Conservation (phyloP, 1,140 invertebrate species). For the Brachionus sp. region DNA sequence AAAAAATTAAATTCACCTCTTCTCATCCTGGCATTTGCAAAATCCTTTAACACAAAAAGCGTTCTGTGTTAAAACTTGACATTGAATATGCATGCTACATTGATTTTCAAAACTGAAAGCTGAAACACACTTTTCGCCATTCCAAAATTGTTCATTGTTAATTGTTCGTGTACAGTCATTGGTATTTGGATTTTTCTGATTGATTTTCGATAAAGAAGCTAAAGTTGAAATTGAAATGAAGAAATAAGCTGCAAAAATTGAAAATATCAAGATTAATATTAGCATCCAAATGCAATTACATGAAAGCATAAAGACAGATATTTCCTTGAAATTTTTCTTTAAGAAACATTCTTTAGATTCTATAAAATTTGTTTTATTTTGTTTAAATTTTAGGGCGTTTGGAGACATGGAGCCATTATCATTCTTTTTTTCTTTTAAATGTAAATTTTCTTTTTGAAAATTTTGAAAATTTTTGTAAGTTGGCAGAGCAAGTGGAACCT, state of each 20-base stretch:
- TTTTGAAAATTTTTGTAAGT: not conserved
- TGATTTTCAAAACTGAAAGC: not conserved
- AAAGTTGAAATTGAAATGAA: not conserved
- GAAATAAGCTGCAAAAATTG: not conserved
- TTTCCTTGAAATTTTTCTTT: not conserved
- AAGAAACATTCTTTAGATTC: not conserved
- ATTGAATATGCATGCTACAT: not conserved
- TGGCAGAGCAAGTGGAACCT: not conserved
- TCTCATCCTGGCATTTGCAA: too few relatives aligned
- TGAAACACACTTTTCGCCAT: not conserved
- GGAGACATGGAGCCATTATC: not conserved
- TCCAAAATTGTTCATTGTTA: not conserved
- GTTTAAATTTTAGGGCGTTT: not conserved
- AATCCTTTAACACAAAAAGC: not conserved
- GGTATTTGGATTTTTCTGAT: not conserved
- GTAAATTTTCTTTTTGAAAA: not conserved
- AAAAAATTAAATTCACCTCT: too few relatives aligned
- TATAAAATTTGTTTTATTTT: not conserved
- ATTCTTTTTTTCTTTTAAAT: too few relatives aligned
- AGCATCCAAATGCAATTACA: not conserved
- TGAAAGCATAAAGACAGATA: not conserved
- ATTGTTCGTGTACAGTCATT: not conserved
- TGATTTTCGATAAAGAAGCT: too few relatives aligned
- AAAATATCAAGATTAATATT: not conserved
- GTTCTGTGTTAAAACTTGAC: not conserved